These are phyloP conservation scores for Sarcophaga bullata DNA, from an alignment of 1,140 invertebrate genomes.

Conservation along the genomic window DNA sequence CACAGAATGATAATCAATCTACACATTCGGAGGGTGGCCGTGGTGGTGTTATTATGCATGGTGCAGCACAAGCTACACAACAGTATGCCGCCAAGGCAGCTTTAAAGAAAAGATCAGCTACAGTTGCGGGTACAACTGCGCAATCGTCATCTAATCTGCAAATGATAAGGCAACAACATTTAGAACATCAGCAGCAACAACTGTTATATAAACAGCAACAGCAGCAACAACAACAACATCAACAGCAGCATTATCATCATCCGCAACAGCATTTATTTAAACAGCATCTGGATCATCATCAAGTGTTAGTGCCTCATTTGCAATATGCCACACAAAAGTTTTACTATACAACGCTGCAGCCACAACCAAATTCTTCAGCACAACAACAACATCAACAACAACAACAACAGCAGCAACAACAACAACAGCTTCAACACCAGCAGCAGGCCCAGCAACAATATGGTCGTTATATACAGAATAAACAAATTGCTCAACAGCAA, in stretches of 20 bases:
- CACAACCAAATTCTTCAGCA: not conserved
- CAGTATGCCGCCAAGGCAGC: slow-evolving; percentile 28
- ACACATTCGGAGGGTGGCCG: slow-evolving; percentile 44
- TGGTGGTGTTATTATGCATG: slow-evolving; percentile 1
- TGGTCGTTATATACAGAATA: slow-evolving; percentile 31
- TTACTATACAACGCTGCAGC: slow-evolving; percentile 36
- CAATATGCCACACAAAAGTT: slow-evolving; percentile 37
- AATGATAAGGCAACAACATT: slow-evolving; percentile 48
- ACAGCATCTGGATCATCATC: slow-evolving; percentile 29
- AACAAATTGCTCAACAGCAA: slow-evolving; percentile 34
- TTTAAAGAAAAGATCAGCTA: slow-evolving; percentile 40
- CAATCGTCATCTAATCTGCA: slow-evolving; percentile 35
- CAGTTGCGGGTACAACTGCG: slow-evolving; percentile 6
- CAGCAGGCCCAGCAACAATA: slow-evolving; percentile 48
- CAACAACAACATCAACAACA: slow-evolving; percentile 53
- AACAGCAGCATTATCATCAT: slow-evolving; percentile 15
- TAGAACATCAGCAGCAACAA: slow-evolving; percentile 40
- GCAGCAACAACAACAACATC: slow-evolving; percentile 39
- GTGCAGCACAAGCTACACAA: slow-evolving; percentile 9
- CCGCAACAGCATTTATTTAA: slow-evolving; percentile 33
- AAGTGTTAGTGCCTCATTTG: slow-evolving; percentile 27
- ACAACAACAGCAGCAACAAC: slow-evolving; percentile 50
- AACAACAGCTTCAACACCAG: slow-evolving; percentile 45
- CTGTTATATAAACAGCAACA: slow-evolving; percentile 34
- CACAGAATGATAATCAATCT: slow-evolving; percentile 52